Conservation (phyloP, 1,140 invertebrate genomes). For the Drosophila pandora region DNA sequence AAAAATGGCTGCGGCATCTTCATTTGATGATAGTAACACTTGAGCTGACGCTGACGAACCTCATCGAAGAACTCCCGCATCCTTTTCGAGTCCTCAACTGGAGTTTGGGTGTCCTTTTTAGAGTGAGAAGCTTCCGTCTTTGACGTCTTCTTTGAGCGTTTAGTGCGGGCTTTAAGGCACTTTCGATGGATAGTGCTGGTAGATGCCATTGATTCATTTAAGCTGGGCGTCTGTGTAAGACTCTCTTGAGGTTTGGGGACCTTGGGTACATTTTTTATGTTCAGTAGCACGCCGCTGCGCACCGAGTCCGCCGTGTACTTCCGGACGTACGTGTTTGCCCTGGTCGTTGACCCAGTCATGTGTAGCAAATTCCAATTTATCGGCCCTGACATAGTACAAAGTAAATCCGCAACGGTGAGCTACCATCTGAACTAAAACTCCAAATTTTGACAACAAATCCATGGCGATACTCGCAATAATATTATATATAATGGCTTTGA, state of each 20-base stretch:
- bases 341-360: constrained; percentile 11
- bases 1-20: background rate
- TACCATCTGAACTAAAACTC: constrained; percentile 1
- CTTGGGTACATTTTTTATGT: background rate
- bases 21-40: constrained; percentile 29
- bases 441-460: constrained; percentile 22
- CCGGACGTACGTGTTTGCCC: constrained; percentile 5
- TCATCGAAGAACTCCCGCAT: constrained; percentile 42
- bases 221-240: background rate
- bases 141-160: background rate
- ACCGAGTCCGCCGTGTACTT: constrained; percentile 13
- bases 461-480: background rate
- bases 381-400: background rate
- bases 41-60: constrained; percentile 23
- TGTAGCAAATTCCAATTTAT: constrained; percentile 21
- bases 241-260: background rate
- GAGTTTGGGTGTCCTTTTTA: background rate
- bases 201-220: background rate
- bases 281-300: background rate
- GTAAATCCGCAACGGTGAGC: background rate
- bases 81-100: constrained; percentile 14
- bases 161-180: background rate
- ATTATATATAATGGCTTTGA: background rate
- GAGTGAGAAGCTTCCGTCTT: no score
- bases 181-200: background rate